These are phyloP conservation scores for Anthoscopus minutus DNA, from an alignment of 2,113 vertebrate genomes.

Conservation along the genomic window DNA sequence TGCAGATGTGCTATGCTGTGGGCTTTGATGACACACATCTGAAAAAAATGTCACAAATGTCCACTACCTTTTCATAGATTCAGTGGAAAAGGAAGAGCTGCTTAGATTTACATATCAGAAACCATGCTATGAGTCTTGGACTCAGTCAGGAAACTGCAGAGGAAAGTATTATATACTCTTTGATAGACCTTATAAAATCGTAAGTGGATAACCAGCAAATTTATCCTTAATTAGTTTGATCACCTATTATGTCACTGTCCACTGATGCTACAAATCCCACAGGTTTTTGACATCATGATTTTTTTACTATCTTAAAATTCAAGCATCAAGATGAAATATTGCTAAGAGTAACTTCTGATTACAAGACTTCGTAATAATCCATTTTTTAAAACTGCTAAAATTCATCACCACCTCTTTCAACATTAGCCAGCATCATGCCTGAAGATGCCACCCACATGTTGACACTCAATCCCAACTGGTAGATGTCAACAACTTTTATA, in stretches of 20 bases:
- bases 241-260: background rate
- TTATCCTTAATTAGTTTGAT: background rate
- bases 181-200: background rate
- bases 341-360: background rate
- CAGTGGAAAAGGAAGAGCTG: background rate
- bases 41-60: background rate
- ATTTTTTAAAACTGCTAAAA: background rate
- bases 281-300: background rate
- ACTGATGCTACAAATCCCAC: background rate
- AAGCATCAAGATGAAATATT: background rate
- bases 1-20: background rate
- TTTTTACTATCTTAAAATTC: background rate
- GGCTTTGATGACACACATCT: rapidly evolving
- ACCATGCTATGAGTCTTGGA: background rate
- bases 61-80: rapidly evolving
- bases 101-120: background rate
- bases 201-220: background rate
- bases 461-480: background rate
- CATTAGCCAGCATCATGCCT: background rate
- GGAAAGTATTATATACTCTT: background rate
- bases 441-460: background rate
- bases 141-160: background rate
- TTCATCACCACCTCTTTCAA: background rate
- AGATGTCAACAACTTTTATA: background rate
- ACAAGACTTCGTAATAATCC: background rate